These are phyloP conservation scores for Diprion similis DNA, from an alignment of 1,140 invertebrate species.

Conservation along the genomic window DNA sequence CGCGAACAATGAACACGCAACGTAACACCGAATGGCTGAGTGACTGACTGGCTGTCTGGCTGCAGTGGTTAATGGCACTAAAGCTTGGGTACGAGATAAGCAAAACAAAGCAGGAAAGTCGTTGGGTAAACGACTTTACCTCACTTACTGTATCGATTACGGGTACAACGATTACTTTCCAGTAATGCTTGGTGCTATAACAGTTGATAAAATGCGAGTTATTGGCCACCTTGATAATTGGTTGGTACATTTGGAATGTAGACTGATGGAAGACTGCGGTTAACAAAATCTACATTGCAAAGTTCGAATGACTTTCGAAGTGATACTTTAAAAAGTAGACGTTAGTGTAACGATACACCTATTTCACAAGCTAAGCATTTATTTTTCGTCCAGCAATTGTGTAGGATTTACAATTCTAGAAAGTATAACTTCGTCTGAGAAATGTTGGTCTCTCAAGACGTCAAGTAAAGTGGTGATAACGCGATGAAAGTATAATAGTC, in stretches of 20 bases:
- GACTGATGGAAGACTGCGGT: background rate
- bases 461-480: background rate
- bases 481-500: background rate
- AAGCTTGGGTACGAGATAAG: background rate
- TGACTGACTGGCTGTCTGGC: too few relatives aligned
- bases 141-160: background rate
- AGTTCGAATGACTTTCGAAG: too few relatives aligned
- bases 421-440: background rate
- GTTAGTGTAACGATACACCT: background rate
- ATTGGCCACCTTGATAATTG: background rate
- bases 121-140: slow-evolving; percentile 1
- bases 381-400: background rate
- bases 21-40: too few relatives aligned
- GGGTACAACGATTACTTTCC: background rate
- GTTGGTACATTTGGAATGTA: background rate
- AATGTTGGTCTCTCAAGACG: background rate
- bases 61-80: background rate
- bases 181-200: background rate
- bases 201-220: background rate
- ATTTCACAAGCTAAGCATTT: background rate
- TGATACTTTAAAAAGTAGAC: too few relatives aligned
- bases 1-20: too few relatives aligned
- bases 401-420: background rate
- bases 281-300: background rate
- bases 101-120: background rate